Evolutionary conservation across 2,113 vertebrate genomes (phyloP).

Genomic region (Chunga burmeisteri): DNA sequence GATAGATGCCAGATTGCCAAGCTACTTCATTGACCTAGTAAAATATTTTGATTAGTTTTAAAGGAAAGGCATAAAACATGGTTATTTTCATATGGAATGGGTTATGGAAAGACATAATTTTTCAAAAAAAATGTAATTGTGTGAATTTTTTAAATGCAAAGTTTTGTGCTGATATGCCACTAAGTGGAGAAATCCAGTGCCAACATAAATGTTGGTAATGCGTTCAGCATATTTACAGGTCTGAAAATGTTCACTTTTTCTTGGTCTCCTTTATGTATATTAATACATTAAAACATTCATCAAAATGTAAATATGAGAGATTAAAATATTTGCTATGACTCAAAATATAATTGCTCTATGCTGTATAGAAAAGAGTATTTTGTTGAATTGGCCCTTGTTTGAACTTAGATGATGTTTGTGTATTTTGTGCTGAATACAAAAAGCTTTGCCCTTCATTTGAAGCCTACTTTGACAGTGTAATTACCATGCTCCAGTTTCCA

Average conservation of each 20-base stretch:
- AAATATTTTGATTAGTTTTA: conserved; percentile 62
- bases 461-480: background rate
- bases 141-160: conserved; percentile 10
- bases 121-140: background rate
- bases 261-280: background rate
- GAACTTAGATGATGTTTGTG: background rate
- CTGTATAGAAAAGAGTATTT: background rate
- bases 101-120: conserved; percentile 23
- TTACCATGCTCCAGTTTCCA: background rate
- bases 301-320: background rate
- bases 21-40: conserved; percentile 30
- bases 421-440: background rate
- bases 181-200: conserved; percentile 10
- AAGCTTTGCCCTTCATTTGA: background rate
- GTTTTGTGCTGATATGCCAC: conserved; percentile 10
- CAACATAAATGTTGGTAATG: conserved; percentile 26
- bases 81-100: conserved; percentile 32
- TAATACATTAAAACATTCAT: background rate
- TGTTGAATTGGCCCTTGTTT: background rate
- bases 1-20: background rate
- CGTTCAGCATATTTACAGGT: background rate
- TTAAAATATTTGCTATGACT: background rate
- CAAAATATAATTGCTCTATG: background rate
- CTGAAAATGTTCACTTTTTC: conserved; percentile 1
- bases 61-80: background rate